Percentiles rank a stretch among this genome's conserved stretches.
These are phyloP conservation scores for Pseudanteris insignis DNA, from an alignment of 2,888 invertebrate genomes.

Conservation along the genomic window DNA sequence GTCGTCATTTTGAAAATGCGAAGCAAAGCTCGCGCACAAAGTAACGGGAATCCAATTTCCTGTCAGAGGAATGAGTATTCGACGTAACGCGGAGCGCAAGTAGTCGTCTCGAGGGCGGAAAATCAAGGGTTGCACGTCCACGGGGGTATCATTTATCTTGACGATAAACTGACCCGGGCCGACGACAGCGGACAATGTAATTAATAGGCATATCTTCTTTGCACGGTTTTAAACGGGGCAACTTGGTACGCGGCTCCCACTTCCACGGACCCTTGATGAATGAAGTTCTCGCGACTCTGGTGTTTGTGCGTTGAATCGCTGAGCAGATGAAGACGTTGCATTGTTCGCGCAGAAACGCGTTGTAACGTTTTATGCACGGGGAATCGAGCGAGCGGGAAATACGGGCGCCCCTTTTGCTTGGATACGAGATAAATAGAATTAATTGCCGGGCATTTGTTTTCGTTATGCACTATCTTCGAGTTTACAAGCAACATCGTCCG, in stretches of 20 bases:
- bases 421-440: conserved; percentile 3
- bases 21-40: conserved; percentile 29
- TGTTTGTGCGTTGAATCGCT: conserved; percentile 31
- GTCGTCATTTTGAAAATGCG: conserved; percentile 9
- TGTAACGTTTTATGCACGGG: conserved; percentile 8
- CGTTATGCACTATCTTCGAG: conserved; percentile 2
- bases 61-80: conserved; percentile 12
- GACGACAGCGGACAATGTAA: conserved; percentile 31
- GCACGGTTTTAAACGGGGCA: conserved; percentile 31
- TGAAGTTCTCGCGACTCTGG: conserved; percentile 24
- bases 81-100: conserved; percentile 7
- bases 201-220: conserved; percentile 39
- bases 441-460: conserved; percentile 7
- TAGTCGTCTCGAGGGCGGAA: conserved; percentile 11
- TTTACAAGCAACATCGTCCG: neutral
- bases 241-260: conserved; percentile 24
- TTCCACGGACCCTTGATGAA: conserved; percentile 32
- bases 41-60: conserved; percentile 34
- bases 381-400: conserved; percentile 6
- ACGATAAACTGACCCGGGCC: conserved; percentile 36
- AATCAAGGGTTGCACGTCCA: conserved; percentile 28
- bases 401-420: neutral
- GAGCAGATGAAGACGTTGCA: conserved; percentile 22
- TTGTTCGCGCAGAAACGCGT: conserved; percentile 15
- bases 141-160: conserved; percentile 28